phyloP scores from a whole-genome alignment of 30 jellyfish, hydroid and myxozoan species.

The Phacellophora camtschatica region DNA sequence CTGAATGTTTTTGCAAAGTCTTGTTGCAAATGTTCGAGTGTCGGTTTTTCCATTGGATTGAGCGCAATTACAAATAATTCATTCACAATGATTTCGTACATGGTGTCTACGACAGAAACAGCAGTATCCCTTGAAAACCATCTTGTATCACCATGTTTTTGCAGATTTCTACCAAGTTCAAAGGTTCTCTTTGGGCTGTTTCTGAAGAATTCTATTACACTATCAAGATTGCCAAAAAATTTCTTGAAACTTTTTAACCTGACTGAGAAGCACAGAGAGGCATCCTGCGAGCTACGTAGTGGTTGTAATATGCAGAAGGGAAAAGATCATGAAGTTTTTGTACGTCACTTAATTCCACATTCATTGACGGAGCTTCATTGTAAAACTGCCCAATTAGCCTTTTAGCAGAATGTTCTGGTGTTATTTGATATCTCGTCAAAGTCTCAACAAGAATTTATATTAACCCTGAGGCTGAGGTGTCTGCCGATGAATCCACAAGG shows the following conservation, averaged over 20 bases:
- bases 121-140: conserved; percentile 36
- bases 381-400: conserved; percentile 4
- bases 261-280: not conserved
- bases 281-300: not conserved
- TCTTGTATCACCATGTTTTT: no score
- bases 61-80: not conserved
- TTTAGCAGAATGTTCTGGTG: not conserved
- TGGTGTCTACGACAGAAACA: not conserved
- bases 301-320: not conserved
- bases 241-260: not conserved
- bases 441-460: not conserved
- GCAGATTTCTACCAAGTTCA: not conserved
- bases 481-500: not conserved
- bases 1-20: conserved; percentile 39
- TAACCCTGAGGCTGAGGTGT: not conserved
- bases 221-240: not conserved
- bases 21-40: conserved; percentile 23
- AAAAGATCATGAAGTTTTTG: not conserved
- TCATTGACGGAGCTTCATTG: not conserved
- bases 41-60: conserved; percentile 11
- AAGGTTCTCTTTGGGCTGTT: conserved; percentile 6
- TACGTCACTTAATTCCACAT: not conserved
- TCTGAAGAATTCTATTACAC: not conserved
- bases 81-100: conserved; percentile 27
- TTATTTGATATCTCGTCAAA: not conserved